Evolutionary conservation across 1,140 invertebrate genomes (phyloP), one percentile per base, ranked within the genome.

Genomic region (Sycophila sp.): DNA sequence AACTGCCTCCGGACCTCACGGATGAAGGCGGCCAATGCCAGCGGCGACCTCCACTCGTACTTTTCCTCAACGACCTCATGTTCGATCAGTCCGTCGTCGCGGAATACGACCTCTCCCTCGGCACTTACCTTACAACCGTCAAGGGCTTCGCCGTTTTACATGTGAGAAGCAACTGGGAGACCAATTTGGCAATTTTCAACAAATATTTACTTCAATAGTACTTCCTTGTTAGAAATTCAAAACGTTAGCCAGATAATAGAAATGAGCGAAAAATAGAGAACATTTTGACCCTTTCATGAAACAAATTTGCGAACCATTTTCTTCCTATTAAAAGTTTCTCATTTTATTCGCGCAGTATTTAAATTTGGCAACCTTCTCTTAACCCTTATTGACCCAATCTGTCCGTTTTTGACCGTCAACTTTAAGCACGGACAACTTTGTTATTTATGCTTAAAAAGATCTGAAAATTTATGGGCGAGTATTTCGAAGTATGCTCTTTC

Each of bases 131-230:
- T 1, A n/a, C 49, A 1, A 32, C 5, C 26, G 28, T 34, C 8
- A 24, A 30, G n/a, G 19, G 38, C 11, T 69, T 63, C 26, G 58
- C 49, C 7, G 59, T 69, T 0, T 17, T 69, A 38, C 40, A 51
- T 15, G 66, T 60, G 6, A 69, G 66, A 24, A 40, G 10, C 22
- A n/a, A n/a, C n/a, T n/a, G n/a, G n/a, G n/a, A n/a, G n/a, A n/a
- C n/a, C n/a, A n/a, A n/a, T n/a, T n/a, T n/a, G n/a, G n/a, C n/a
- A n/a, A n/a, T n/a, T n/a, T n/a, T n/a, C n/a, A n/a, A n/a, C n/a
- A n/a, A n/a, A n/a, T n/a, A n/a, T n/a, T n/a, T n/a, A n/a, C n/a
- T n/a, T n/a, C n/a, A n/a, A n/a, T n/a, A n/a, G n/a, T n/a, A n/a
- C n/a, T n/a, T n/a, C n/a, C n/a, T n/a, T n/a, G n/a, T n/a, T n/a